Percentiles rank a stretch among this genome's conserved stretches.
These are phyloP conservation scores for Drosophila mettleri DNA, from an alignment of 2,888 invertebrate genomes.

Conservation along the genomic window DNA sequence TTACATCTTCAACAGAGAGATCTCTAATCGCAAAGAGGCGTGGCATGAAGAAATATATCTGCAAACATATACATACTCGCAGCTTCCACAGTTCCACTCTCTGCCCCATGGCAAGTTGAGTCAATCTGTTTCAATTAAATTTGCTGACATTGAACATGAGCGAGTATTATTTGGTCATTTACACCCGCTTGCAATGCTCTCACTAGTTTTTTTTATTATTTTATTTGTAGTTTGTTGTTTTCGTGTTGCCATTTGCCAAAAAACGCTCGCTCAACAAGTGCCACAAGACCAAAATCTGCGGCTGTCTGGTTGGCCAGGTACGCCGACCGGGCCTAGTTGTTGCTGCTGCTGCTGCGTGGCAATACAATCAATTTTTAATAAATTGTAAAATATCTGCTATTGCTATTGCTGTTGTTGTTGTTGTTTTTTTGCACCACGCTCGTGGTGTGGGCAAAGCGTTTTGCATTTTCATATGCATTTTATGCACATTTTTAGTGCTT, in stretches of 20 bases:
- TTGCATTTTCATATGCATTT: slow-evolving; percentile 71
- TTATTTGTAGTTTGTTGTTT: slow-evolving; percentile 46
- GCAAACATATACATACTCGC: too few relatives aligned
- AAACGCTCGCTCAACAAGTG: slow-evolving; percentile 69
- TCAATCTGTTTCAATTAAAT: neutral
- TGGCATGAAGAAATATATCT: too few relatives aligned
- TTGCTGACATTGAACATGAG: neutral
- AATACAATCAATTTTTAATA: slow-evolving; percentile 78
- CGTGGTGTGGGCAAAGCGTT: slow-evolving; percentile 61
- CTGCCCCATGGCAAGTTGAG: neutral
- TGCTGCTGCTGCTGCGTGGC: slow-evolving; percentile 68
- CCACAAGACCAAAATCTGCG: slow-evolving; percentile 35
- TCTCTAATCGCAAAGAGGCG: too few relatives aligned
- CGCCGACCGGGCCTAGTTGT: slow-evolving; percentile 45
- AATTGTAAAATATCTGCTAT: slow-evolving; percentile 67
- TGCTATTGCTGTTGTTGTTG: slow-evolving; percentile 13
- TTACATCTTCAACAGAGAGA: too few relatives aligned
- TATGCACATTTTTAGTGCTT: slow-evolving; percentile 48
- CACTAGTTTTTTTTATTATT: slow-evolving; percentile 8
- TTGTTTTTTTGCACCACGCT: slow-evolving; percentile 14
- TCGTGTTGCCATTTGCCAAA: slow-evolving; percentile 70
- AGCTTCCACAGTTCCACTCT: too few relatives aligned
- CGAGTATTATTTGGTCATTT: neutral
- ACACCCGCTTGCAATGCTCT: neutral
- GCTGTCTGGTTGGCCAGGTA: slow-evolving; percentile 32